Conservation (phyloP, 2,888 invertebrate genomes). For the Tipula lateralis region DNA sequence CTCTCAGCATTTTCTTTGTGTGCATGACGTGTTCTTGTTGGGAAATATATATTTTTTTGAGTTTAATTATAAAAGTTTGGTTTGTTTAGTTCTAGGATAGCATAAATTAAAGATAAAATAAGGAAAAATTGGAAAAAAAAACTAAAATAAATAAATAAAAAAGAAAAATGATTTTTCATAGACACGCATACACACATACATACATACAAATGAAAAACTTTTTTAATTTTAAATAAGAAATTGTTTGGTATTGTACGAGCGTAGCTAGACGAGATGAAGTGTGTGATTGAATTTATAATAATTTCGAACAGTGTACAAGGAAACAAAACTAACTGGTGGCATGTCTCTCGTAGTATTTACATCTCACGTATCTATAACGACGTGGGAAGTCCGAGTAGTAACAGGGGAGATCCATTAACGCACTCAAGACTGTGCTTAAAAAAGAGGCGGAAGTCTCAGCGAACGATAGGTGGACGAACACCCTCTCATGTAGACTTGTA, state of each 20-base stretch:
- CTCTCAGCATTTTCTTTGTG: not conserved
- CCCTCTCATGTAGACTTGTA: too few relatives aligned
- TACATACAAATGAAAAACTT: too few relatives aligned
- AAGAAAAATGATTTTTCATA: not conserved
- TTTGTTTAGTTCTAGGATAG: not conserved
- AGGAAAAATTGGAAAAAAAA: not conserved
- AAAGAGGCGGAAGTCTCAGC: too few relatives aligned
- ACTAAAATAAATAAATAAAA: not conserved
- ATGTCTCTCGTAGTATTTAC: too few relatives aligned
- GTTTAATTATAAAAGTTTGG: not conserved
- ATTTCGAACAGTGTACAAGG: not conserved
- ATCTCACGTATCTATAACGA: too few relatives aligned
- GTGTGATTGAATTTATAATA: not conserved
- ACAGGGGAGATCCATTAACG: too few relatives aligned
- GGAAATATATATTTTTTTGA: not conserved
- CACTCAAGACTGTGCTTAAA: too few relatives aligned
- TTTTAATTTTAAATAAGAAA: slow-evolving; percentile 4
- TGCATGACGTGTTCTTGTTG: not conserved
- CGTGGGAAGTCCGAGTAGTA: too few relatives aligned
- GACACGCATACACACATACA: too few relatives aligned
- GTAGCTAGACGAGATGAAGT: not conserved
- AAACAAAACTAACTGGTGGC: too few relatives aligned
- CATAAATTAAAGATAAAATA: not conserved
- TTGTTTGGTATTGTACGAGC: not conserved
- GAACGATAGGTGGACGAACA: too few relatives aligned